Conservation (phyloP, 1,140 invertebrate genomes). For the Drosophila ogumai region DNA sequence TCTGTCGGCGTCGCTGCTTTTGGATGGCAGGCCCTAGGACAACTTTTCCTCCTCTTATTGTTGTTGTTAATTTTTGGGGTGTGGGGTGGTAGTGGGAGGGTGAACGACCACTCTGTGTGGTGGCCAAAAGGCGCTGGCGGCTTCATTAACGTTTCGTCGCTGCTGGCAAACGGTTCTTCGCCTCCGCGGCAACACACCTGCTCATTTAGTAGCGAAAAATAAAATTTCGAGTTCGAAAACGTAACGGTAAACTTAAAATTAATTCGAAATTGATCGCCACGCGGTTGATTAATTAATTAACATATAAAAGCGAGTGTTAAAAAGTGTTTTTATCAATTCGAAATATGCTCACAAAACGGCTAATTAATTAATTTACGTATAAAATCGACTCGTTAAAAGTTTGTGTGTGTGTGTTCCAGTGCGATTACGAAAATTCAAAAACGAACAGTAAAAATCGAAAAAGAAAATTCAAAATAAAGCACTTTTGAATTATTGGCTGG, state of each 20-base stretch:
- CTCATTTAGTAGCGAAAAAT: background rate
- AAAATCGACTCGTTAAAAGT: conserved; percentile 6
- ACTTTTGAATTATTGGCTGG: conserved; percentile 58
- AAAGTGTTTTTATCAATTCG: conserved; percentile 3
- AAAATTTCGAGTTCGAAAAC: conserved; percentile 26
- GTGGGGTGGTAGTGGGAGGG: background rate
- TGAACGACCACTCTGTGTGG: conserved; percentile 29
- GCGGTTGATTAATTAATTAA: conserved; percentile 6
- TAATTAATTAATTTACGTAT: conserved; percentile 16
- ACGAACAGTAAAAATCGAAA: conserved; percentile 44
- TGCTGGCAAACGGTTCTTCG: conserved; percentile 69
- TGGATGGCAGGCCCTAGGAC: conserved; percentile 39
- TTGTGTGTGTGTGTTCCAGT: conserved; percentile 11
- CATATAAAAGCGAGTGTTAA: conserved; percentile 17
- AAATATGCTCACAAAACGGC: conserved; percentile 21
- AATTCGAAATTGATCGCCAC: conserved; percentile 16
- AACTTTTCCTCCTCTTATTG: conserved; percentile 27
- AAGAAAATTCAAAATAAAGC: conserved; percentile 46
- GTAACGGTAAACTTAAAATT: conserved; percentile 26
- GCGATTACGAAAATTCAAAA: conserved; percentile 30
- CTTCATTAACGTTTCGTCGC: conserved; percentile 75
- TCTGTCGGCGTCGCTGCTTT: conserved; percentile 3
- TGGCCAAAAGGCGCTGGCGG: conserved; percentile 46
- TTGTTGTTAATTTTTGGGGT: background rate
- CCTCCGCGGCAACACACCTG: conserved; percentile 14